Percentiles rank a stretch among this genome's conserved stretches.
phyloP scores from a whole-genome alignment of 2,888 invertebrate species.

The Ochropleura plecta region DNA sequence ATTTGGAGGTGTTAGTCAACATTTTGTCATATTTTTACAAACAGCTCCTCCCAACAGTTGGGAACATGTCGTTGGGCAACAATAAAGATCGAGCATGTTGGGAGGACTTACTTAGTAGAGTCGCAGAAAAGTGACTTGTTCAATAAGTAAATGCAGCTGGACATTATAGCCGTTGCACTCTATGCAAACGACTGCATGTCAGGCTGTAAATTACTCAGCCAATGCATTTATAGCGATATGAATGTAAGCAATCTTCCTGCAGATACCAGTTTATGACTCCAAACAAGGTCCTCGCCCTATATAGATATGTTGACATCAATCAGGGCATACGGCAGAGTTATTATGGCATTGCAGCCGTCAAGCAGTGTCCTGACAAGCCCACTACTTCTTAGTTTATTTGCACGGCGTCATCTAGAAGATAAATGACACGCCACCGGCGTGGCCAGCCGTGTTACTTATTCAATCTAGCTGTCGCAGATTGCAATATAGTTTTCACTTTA shows the following conservation, averaged over 20 bases:
- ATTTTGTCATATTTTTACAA: neutral
- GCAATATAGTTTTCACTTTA: conserved; percentile 27
- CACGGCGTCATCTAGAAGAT: conserved; percentile 15
- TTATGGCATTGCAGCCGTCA: neutral
- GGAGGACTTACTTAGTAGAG: conserved; percentile 1
- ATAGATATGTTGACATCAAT: conserved; percentile 18
- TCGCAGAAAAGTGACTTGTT: neutral
- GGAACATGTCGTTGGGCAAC: neutral
- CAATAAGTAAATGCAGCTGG: conserved; percentile 24
- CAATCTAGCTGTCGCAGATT: conserved; percentile 28
- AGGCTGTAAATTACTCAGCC: conserved; percentile 39
- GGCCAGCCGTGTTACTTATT: conserved; percentile 28
- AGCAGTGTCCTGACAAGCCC: conserved; percentile 9
- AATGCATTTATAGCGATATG: conserved; percentile 42
- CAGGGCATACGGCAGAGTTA: conserved; percentile 8
- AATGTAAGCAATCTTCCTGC: conserved; percentile 45
- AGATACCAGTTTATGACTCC: conserved; percentile 39
- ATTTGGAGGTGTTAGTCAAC: conserved; percentile 5
- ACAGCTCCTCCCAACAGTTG: neutral
- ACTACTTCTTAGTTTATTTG: conserved; percentile 21
- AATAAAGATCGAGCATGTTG: neutral
- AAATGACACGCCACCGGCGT: neutral
- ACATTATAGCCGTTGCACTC: conserved; percentile 1
- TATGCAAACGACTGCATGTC: conserved; percentile 25
- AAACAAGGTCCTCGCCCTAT: conserved; percentile 25